Evolutionary conservation across 2,888 invertebrate species (phyloP).

Genomic region (Hesperia comma): DNA sequence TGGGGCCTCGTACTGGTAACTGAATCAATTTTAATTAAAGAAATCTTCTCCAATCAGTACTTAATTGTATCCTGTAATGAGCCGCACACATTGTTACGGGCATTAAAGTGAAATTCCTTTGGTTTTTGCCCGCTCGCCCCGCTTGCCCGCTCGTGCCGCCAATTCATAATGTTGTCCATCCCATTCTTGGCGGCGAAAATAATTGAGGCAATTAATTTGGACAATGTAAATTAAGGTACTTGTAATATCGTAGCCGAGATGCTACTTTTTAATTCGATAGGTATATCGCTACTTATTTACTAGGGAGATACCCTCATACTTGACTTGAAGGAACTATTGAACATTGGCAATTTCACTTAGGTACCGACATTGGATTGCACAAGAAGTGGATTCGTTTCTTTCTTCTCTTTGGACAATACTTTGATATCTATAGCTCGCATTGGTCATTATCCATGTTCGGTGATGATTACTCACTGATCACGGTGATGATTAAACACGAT

Average conservation of each 20-base stretch:
- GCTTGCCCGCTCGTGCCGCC: constrained; percentile 40
- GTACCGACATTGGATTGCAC: too few species aligned
- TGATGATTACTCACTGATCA: too few species aligned
- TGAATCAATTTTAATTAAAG: background rate
- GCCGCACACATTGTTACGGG: background rate
- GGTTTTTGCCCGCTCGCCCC: background rate
- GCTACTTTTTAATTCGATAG: too few species aligned
- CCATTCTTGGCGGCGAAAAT: constrained; percentile 53
- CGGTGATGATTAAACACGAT: too few species aligned
- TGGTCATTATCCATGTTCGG: too few species aligned
- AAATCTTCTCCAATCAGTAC: background rate
- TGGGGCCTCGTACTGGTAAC: background rate
- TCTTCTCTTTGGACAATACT: too few species aligned
- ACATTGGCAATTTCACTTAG: too few species aligned
- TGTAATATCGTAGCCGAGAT: background rate
- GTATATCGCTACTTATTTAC: too few species aligned
- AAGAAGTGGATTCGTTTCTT: too few species aligned
- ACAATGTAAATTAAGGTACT: constrained; percentile 53
- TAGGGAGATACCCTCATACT: too few species aligned
- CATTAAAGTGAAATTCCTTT: background rate
- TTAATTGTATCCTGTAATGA: background rate
- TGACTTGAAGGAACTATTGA: too few species aligned
- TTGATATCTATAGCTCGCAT: too few species aligned
- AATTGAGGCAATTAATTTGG: constrained; percentile 70
- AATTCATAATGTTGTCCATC: constrained; percentile 53